phyloP scores from a whole-genome alignment of 1,140 invertebrate species.

The Drosophila sp. region DNA sequence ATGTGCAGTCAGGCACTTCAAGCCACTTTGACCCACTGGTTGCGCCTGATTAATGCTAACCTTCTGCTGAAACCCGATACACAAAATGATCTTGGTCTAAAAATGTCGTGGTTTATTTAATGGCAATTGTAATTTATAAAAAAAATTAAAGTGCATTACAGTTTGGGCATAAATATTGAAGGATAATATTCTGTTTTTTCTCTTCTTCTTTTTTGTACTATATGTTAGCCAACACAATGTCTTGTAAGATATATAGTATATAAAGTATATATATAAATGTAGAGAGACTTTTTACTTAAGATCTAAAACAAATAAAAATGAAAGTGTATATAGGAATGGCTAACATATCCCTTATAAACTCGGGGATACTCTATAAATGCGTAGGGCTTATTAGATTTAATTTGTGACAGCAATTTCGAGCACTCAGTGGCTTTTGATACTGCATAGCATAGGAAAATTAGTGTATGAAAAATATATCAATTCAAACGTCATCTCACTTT shows the following conservation, averaged over 20 bases:
- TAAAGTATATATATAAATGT: neutral
- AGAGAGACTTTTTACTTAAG: conserved; percentile 51
- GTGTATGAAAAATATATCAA: neutral
- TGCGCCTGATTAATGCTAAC: conserved; percentile 3
- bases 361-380: conserved; percentile 47
- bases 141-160: conserved; percentile 44
- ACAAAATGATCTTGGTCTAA: conserved; percentile 47
- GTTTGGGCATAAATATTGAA: conserved; percentile 47
- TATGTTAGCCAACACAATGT: conserved; percentile 34
- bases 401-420: conserved; percentile 63
- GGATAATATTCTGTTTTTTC: conserved; percentile 24
- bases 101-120: conserved; percentile 26
- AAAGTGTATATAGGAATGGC: conserved; percentile 43
- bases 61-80: neutral
- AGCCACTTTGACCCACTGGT: conserved; percentile 19
- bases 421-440: conserved; percentile 60
- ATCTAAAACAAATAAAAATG: conserved; percentile 34
- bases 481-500: neutral
- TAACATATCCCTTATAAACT: neutral
- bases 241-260: conserved; percentile 2
- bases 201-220: conserved; percentile 54
- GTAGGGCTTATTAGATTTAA: conserved; percentile 20
- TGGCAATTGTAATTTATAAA: conserved; percentile 50
- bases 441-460: conserved; percentile 28
- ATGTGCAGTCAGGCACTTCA: neutral